Evolutionary conservation across 2,888 invertebrate genomes (phyloP).

Genomic region (Hydropsyche betteni): DNA sequence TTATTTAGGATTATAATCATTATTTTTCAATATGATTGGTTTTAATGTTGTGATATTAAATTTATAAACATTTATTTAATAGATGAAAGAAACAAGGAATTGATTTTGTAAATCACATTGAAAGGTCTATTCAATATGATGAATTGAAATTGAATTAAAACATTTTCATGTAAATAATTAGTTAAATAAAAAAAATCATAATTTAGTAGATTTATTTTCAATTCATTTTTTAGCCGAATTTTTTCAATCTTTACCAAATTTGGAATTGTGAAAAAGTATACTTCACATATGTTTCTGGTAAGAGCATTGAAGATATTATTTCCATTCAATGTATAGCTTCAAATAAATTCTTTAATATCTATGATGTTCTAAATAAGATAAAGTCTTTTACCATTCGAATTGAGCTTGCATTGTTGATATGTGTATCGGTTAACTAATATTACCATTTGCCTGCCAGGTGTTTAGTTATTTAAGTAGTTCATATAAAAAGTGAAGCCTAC

Average conservation of each 20-base stretch:
- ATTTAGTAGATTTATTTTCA: not conserved
- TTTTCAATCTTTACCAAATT: too few species aligned
- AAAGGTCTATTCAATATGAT: constrained; percentile 2
- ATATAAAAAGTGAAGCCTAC: constrained; percentile 34
- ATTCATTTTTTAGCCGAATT: not conserved
- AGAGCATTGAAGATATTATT: constrained; percentile 1
- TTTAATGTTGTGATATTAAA: constrained; percentile 27
- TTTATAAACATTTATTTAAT: constrained; percentile 22
- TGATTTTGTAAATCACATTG: constrained; percentile 21
- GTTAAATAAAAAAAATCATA: not conserved
- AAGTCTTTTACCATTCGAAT: constrained; percentile 34
- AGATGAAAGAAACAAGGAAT: constrained; percentile 19
- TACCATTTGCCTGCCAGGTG: constrained; percentile 37
- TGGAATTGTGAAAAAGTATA: not conserved
- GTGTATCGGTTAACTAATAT: constrained; percentile 23
- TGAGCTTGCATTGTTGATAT: constrained; percentile 35
- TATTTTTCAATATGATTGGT: constrained; percentile 5
- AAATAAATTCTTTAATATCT: constrained; percentile 25
- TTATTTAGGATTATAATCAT: constrained; percentile 3
- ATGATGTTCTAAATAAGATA: constrained; percentile 24
- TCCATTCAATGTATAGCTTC: constrained; percentile 20
- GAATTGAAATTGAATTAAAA: constrained; percentile 11
- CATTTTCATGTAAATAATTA: constrained; percentile 4
- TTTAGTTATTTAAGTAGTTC: constrained; percentile 27
- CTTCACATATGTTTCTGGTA: not conserved